Base-by-base conservation (phyloP, 2,888 invertebrate genomes). In the Trisateles emortualis region DNA sequence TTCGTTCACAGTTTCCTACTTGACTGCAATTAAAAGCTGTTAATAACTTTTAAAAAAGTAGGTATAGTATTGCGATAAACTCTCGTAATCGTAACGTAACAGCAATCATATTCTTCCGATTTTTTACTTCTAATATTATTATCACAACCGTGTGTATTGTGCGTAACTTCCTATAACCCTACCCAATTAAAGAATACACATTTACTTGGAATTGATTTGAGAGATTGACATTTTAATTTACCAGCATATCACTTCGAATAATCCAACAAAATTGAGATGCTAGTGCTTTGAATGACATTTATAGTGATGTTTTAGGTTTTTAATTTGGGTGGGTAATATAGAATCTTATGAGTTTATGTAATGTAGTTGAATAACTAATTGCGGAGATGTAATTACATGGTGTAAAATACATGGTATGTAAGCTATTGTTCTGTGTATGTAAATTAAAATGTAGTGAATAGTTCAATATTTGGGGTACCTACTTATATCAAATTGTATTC, bases 311-410 rank as follows among this genome's bases (percentile, higher is more conserved):
- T 1, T 9, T 11, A n/a, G 10, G 35, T 36, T 45, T 29, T 49
- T 36, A 42, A 55, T 42, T 51, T 47, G 35, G 35, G 4, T 10
- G 47, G 19, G 22, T 67, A 40, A 32, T 30, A 40, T 40, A 32
- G 32, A 26, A 26, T 47, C 32, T 41, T 48, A 33, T 47, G 36
- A 1, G 13, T 32, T 68, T 73, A 62, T 59, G 45, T 67, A 60
- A 65, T 44, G 30, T 43, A 33, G 51, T 70, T 68, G 63, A 60
- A 60, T 68, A 66, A 70, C 67, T 60, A 70, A 70, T 63, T 66
- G 57, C 54, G 57, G 42, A 30, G 51, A 4, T 45, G 49, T 69
- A 58, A 65, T 69, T 59, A 52, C 48, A 29, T 49, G 24, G 16
- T 35, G 19, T 33, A 26, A 45, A 39, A 40, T 36, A 50, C 32